Evolutionary conservation across 2,797 vertebrate genomes (phyloP), one percentile per base, ranked within the genome.

Genomic region (Pantherophis alleghaniensis): DNA sequence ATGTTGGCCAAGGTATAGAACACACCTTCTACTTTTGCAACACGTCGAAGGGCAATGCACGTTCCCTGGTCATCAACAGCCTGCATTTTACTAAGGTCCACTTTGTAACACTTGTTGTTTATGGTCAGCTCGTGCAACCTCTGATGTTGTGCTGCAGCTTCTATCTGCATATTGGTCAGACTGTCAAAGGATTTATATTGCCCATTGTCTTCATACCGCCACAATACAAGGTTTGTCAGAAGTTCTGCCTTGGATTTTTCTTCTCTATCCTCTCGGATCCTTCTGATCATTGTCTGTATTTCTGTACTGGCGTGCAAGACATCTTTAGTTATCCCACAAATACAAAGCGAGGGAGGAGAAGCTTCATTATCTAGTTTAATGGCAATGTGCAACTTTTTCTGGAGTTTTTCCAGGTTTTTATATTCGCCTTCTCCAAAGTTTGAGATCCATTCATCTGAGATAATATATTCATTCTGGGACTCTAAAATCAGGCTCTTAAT

Each of bases 1-100:
- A 91, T 7, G 10, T 59, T 37, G 32, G 22, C 1, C 7, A 51
- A 83, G 20, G 10, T n/a, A 66, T 24, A 92, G 93, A 91, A 93
- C 93, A 91, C 97, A 99, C 99, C 98, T 97, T 98, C 97, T 5
- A 94, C 74, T 97, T 98, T 99, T 94, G 97, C 94, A 53, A 98
- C 5, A 74, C 98, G 98, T 86, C 57, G 95, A 89, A 99, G 87
- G 26, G 89, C 0, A 9, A 95, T n/a, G 1, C 0, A 86, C 0
- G 26, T 88, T 42, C 98, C 98, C 7, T 93, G 63, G 61, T 16
- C 55, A 91, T 97, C 95, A 5, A 91, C 94, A 3, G 98, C 98
- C 6, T 7, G 93, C 61, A 92, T 96, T 0, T 0, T 2, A 26
- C 94, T 95, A 59, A 98, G 10, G 60, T 96, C 20, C 92, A 98